Evolutionary conservation across 2,888 invertebrate genomes (phyloP).

Genomic region (Lathronympha strigana): DNA sequence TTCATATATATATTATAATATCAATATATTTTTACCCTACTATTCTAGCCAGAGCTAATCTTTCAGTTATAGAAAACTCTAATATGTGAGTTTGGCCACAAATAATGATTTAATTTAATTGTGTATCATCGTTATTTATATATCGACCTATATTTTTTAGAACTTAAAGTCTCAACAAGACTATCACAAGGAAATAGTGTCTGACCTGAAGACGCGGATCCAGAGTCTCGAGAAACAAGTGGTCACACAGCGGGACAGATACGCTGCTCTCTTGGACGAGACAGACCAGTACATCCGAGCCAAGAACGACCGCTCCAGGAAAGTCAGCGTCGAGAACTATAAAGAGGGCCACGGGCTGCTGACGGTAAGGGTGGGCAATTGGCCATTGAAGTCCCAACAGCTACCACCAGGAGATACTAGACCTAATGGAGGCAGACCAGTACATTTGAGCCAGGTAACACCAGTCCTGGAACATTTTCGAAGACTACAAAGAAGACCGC

Average conservation of each 20-base stretch:
- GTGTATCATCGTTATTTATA: neutral
- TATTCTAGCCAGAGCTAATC: no score
- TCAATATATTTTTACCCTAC: no score
- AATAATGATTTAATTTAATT: no score
- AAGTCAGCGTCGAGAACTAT: constrained; percentile 67
- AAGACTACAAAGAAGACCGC: no score
- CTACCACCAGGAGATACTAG: constrained; percentile 3
- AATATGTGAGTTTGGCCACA: no score
- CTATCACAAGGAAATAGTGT: constrained; percentile 66
- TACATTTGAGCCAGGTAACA: neutral
- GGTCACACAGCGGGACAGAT: constrained; percentile 91
- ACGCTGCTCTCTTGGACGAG: constrained; percentile 90
- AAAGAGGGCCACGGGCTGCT: constrained; percentile 62
- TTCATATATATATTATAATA: no score
- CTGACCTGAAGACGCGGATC: constrained; percentile 67
- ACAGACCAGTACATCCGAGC: constrained; percentile 90
- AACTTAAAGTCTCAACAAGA: constrained; percentile 72
- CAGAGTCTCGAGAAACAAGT: constrained; percentile 87
- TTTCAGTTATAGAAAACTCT: no score
- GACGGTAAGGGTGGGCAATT: constrained; percentile 61
- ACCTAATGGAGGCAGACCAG: neutral
- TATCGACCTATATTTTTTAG: constrained; percentile 51
- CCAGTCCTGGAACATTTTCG: no score
- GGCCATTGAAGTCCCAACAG: no score
- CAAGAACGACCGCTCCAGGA: constrained; percentile 67